Base-by-base conservation (phyloP, 2,797 vertebrate species). In the Melopsittacus undulatus region DNA sequence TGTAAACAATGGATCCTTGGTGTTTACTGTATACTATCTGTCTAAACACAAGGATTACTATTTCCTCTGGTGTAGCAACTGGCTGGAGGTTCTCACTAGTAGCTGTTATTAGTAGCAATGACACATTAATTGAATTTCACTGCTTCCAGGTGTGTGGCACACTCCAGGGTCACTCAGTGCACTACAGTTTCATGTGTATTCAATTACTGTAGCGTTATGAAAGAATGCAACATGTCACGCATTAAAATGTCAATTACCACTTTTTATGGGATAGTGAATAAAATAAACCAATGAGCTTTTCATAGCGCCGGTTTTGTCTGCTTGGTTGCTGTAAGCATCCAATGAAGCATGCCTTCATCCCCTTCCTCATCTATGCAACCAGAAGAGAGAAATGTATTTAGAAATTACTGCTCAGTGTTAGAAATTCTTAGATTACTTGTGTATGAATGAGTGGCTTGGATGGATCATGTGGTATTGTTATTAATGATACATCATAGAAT, bases 101-200 rank as follows among this genome's bases (percentile, higher is more conserved):
- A 98, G 98, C 97, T 57, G 92, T 93, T 92, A 92, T 98, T 97
- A 98, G 97, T 96, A 96, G 97, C 96, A 90, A 97, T 98, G 98
- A 98, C 97, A 98, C 88, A 95, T 98, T 98, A 98, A 98, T 98
- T 98, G 97, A 97, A 95, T 91, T 96, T 98, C 98, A 98, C 93
- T 98, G 88, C 90, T 98, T 98, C 98, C 98, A 98, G 98, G 98
- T 98, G 98, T 98, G 97, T 97, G 98, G 97, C 97, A 98, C 97
- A 97, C 98, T 97, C 96, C 97, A 16, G 95, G 97, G 97, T 98
- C 98, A 95, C 87, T 77, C 91, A 1, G 89, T 92, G 97, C 96
- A 61, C 95, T 89, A 67, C 30, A 8, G 68, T 27, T 94, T 97
- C 97, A 97, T 66, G 92, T 98, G 98, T 57, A 45, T 97, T 97